Base-by-base conservation (phyloP, 92 coral and sea anemone species). In the Actinernus sp. region DNA sequence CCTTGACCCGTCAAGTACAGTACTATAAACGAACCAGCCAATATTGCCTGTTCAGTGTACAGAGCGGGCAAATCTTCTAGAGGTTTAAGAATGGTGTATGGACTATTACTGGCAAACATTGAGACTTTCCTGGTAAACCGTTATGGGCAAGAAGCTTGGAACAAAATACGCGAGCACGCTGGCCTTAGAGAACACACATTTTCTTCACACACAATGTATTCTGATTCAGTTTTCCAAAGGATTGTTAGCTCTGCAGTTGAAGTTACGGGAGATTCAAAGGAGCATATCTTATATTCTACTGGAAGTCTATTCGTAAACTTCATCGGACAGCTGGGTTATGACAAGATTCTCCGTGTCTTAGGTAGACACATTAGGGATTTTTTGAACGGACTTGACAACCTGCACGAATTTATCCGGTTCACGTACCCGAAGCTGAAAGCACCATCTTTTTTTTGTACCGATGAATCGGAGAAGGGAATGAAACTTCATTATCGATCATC, bases 281-380 rank as follows among this genome's bases (percentile, higher is more conserved):
- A 76, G 6, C 63, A 61, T 2, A 32, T 90, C 4, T 62, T 79
- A 14, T 89, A 90, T 31, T 78, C 82, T 2, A 49, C 81, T 2
- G 97, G 97, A 0, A 43, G 76, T 7, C 58, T 61, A 13, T 90
- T 90, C 22, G 89, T 90, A 19, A 75, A 74, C 8, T 90, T 85
- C 30, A 90, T 86, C n/a, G 84, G 92, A 7, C 89, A 79, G 26
- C 86, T 71, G 57, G 97, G 97, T 24, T 90, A 90, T 41, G 97
- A 90, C 43, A 71, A 83, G 31, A 86, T 90, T 43, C 54, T 90
- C 10, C 79, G 88, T 26, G 92, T 90, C 2, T 76, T 90, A 1
- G 97, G 97, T 0, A 68, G 97, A 57, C 92, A 90, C 30, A 86
- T 90, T 86, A 81, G 97, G 12, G 97, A 90, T 58, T 90, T 90